Conservation (phyloP, 2,888 invertebrate genomes). For the Geophilus truncorum region DNA sequence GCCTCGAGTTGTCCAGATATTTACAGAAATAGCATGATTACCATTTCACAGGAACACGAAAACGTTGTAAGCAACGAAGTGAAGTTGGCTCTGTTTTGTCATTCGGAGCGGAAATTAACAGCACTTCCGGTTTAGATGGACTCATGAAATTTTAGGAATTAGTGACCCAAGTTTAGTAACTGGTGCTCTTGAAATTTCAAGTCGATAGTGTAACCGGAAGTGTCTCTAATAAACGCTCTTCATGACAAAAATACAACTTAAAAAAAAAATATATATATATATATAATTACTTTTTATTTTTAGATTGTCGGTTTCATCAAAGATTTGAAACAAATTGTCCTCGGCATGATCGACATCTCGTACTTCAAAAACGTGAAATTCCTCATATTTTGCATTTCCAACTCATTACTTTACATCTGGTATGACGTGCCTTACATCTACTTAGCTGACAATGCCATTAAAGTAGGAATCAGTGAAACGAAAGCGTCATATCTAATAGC, state of each 20-base stretch:
- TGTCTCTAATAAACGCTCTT: not conserved
- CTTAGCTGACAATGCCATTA: constrained; percentile 74
- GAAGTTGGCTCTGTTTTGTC: no score
- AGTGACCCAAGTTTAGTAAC: no score
- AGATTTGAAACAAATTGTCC: constrained; percentile 69
- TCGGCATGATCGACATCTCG: constrained; percentile 74
- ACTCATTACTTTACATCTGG: constrained; percentile 84
- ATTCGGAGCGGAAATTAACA: no score
- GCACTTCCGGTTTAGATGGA: no score
- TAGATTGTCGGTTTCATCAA: constrained; percentile 41
- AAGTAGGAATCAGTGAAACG: constrained; percentile 61
- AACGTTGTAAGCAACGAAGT: constrained; percentile 57
- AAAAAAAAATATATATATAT: not conserved
- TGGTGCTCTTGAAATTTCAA: no score
- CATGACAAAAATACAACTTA: not conserved
- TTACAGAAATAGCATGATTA: constrained; percentile 77
- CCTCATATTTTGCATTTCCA: constrained; percentile 74
- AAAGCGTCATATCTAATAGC: constrained; percentile 74
- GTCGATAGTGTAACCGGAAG: no score
- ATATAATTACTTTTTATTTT: not conserved
- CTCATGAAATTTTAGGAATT: no score
- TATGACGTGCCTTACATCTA: constrained; percentile 90
- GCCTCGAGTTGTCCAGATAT: constrained; percentile 89
- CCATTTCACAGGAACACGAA: constrained; percentile 72
- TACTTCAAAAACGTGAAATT: constrained; percentile 74